Percentiles rank a stretch among this genome's conserved stretches.
These are phyloP conservation scores for Odontothrips loti DNA, from an alignment of 2,888 invertebrate genomes.

Conservation along the genomic window DNA sequence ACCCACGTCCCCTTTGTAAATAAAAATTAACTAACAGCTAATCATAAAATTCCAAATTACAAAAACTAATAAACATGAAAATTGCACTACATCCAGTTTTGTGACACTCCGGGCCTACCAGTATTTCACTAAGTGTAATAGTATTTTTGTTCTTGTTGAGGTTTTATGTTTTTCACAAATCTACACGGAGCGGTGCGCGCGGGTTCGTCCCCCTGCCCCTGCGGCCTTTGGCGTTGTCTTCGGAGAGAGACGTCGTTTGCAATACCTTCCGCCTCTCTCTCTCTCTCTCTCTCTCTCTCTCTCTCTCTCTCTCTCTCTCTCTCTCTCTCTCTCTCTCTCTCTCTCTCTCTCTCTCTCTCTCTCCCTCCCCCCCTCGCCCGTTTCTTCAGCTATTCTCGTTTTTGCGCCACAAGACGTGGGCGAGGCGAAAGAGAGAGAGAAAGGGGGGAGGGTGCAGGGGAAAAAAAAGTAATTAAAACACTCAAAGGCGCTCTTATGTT, in stretches of 20 bases:
- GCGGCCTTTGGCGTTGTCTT: background rate
- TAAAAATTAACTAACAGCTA: too few species aligned
- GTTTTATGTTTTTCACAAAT: background rate
- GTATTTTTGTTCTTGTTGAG: background rate
- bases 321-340: slow-evolving; percentile 5
- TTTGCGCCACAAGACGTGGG: background rate
- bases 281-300: background rate
- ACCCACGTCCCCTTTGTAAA: too few species aligned
- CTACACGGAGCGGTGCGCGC: background rate
- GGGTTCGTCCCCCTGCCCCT: background rate
- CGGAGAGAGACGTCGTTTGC: background rate
- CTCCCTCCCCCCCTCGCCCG: background rate
- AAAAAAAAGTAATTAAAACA: slow-evolving; percentile 23
- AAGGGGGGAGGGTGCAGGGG: background rate
- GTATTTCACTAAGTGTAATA: background rate
- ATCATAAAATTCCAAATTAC: too few species aligned
- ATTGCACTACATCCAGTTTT: too few species aligned
- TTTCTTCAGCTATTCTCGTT: background rate
- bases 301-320: slow-evolving; percentile 2
- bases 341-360: slow-evolving; percentile 1
- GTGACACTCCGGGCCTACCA: too few species aligned
- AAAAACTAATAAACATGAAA: too few species aligned
- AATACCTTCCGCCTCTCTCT: background rate
- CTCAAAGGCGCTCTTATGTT: slow-evolving; percentile 11
- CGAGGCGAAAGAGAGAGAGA: background rate